These are phyloP conservation scores for Monochamus saltuarius DNA, from an alignment of 1,140 invertebrate genomes.

Conservation along the genomic window DNA sequence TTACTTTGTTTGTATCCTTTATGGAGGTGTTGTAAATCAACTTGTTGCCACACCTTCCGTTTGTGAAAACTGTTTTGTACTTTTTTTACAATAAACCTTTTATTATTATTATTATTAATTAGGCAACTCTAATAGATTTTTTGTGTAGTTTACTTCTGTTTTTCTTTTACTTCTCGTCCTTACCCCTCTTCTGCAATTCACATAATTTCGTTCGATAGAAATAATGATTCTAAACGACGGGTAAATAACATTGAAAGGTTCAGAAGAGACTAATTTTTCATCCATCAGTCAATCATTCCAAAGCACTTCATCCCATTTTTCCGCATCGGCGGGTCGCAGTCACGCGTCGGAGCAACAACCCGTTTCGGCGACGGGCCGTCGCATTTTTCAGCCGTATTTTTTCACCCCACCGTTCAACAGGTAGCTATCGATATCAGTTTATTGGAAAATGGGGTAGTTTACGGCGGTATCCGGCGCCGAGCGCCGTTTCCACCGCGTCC, in stretches of 20 bases:
- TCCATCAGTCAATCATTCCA: neutral
- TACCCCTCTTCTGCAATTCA: constrained; percentile 53
- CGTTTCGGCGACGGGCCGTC: constrained; percentile 3
- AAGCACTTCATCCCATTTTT: neutral
- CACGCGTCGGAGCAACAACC: neutral
- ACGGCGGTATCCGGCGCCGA: constrained; percentile 40
- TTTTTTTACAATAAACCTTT: too few relatives aligned
- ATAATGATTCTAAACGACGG: too few relatives aligned
- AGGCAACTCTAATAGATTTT: too few relatives aligned
- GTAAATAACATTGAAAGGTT: constrained; percentile 7
- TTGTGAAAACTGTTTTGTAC: too few relatives aligned
- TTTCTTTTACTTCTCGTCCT: too few relatives aligned
- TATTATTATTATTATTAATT: too few relatives aligned
- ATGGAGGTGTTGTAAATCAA: too few relatives aligned
- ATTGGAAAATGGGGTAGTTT: constrained; percentile 52
- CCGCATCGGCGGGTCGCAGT: constrained; percentile 6
- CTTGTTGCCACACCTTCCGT: too few relatives aligned
- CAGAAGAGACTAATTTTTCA: constrained; percentile 15
- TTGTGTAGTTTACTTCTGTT: too few relatives aligned
- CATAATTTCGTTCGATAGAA: too few relatives aligned
- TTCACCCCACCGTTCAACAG: constrained; percentile 46
- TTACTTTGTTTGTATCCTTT: too few relatives aligned
- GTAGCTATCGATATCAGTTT: constrained; percentile 52
- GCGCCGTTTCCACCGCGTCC: constrained; percentile 15
- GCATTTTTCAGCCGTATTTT: constrained; percentile 35